Base-by-base conservation (phyloP, 2,888 invertebrate species). In the Diaperis boleti region DNA sequence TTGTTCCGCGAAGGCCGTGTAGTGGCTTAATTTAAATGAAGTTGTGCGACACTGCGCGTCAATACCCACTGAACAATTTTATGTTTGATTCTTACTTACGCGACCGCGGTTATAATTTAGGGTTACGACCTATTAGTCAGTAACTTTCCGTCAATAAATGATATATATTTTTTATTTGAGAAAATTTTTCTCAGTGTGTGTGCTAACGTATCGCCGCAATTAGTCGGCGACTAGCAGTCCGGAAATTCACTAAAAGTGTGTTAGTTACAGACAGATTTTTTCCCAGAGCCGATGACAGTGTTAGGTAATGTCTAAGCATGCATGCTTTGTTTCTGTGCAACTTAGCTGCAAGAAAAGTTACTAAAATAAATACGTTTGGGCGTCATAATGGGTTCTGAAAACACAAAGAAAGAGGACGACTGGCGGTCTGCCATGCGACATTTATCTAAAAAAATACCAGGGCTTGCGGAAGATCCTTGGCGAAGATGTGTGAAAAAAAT, bases 241-340 rank as follows among this genome's bases (percentile, higher is more conserved):
- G 26, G 15, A 29, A 52, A 26, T 20, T 37, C 39, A 54, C 29
- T 29, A 17, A 18, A 41, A 37, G 41, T 31, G 49, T 33, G 26
- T 49, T 15, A 11, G 14, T 31, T 49, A 15, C 8, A 14, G 18
- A 13, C 8, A 5, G 29, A 10, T 17, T 7, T 15, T 49, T 33
- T 11, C 29, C 39, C n/a, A 13, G 54, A 54, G 41, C 54, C 22
- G 54, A 54, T 54, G 54, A 54, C 54, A 54, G 18, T 54, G 54
- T 13, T 54, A 31, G 54, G 54, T 54, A 54, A 54, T 31, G 37
- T 37, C n/a, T n/a, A n/a, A 26, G 26, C 26, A 26, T 26, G 26
- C 26, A 8, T 26, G 26, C n/a, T 26, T 26, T 26, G 26, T 26
- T 26, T 26, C n/a, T n/a, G n/a, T 26, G 26, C 26, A 2, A 2